A percentile compares a stretch with the other conserved stretches of the same genome.
phyloP scores from a whole-genome alignment of 2,888 invertebrate species.

The Sminthurides aquaticus region DNA sequence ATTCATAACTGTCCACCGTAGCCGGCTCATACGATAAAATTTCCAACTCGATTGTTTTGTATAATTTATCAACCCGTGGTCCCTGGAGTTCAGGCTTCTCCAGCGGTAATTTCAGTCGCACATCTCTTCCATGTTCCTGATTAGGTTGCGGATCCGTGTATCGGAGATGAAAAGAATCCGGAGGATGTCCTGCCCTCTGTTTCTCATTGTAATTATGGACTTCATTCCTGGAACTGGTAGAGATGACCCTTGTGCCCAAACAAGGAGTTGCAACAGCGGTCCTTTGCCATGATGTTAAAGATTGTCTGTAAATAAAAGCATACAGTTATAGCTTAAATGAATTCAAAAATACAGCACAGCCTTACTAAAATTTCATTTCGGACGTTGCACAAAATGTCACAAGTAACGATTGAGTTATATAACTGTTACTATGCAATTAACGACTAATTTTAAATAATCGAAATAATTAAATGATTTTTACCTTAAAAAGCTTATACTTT shows the following conservation, averaged over 20 bases:
- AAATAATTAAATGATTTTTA: too few relatives aligned
- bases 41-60: constrained; percentile 74
- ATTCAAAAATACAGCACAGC: too few relatives aligned
- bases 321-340: too few relatives aligned
- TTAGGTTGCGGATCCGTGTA: constrained; percentile 10
- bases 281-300: too few relatives aligned
- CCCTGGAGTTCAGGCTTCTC: neutral
- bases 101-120: neutral
- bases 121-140: constrained; percentile 14
- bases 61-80: constrained; percentile 61
- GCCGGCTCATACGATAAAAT: constrained; percentile 78
- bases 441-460: too few relatives aligned
- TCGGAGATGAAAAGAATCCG: neutral
- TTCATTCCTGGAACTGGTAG: neutral
- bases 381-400: too few relatives aligned
- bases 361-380: too few relatives aligned
- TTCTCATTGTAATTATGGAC: neutral
- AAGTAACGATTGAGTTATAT: too few relatives aligned
- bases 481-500: too few relatives aligned
- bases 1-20: constrained; percentile 78
- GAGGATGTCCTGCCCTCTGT: constrained; percentile 9
- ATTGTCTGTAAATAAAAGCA: too few relatives aligned
- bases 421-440: too few relatives aligned
- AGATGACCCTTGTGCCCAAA: neutral
- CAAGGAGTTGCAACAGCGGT: too few relatives aligned